Conservation (phyloP, 2,888 invertebrate species). For the Osmoderma eremita region DNA sequence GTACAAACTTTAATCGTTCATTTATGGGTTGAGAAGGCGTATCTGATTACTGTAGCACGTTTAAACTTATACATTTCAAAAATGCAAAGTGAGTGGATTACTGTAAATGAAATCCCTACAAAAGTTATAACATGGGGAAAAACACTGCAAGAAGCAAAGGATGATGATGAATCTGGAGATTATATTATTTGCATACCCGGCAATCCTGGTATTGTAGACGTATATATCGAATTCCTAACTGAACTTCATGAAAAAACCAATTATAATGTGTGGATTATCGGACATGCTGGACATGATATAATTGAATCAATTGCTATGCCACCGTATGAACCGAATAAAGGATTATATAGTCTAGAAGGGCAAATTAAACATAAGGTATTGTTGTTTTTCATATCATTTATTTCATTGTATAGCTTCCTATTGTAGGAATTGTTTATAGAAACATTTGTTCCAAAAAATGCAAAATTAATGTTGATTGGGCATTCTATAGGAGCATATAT, state of each 20-base stretch:
- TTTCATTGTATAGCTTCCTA: background rate
- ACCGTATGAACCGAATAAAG: conserved; percentile 66
- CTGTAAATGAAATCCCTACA: conserved; percentile 75
- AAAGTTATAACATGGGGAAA: conserved; percentile 78
- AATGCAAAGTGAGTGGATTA: conserved; percentile 63
- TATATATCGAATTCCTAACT: conserved; percentile 80
- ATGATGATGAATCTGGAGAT: conserved; percentile 68
- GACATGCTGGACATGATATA: conserved; percentile 85
- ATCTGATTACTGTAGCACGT: background rate
- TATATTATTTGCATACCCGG: conserved; percentile 83
- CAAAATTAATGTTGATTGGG: conserved; percentile 81
- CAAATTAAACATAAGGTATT: conserved; percentile 81
- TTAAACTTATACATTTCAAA: background rate
- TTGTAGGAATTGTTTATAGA: conserved; percentile 72
- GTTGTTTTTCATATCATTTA: background rate
- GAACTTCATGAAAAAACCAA: conserved; percentile 63
- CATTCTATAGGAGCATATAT: conserved; percentile 93
- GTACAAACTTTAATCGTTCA: no score
- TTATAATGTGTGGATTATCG: conserved; percentile 81
- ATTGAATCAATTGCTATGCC: conserved; percentile 67
- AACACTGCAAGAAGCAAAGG: conserved; percentile 72
- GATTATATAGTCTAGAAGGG: conserved; percentile 78
- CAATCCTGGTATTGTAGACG: conserved; percentile 88
- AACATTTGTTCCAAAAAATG: conserved; percentile 74
- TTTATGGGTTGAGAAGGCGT: no score